phyloP scores from a whole-genome alignment of 92 coral and sea anemone species.

The Porites divaricata region DNA sequence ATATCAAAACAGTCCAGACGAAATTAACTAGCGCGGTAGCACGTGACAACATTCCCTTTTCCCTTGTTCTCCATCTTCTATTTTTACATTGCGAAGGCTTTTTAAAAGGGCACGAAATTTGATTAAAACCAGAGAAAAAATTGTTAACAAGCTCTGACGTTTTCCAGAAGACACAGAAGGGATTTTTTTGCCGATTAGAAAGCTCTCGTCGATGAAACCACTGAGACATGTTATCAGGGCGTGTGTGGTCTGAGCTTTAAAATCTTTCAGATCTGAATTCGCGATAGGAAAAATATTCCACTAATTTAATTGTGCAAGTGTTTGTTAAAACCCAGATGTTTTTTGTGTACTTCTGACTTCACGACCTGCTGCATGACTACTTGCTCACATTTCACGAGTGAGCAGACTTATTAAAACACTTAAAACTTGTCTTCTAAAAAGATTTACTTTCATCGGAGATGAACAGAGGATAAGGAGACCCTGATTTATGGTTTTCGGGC shows the following conservation, averaged over 20 bases:
- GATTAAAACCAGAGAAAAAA: background rate
- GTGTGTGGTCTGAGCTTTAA: conserved; percentile 43
- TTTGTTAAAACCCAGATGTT: conserved; percentile 22
- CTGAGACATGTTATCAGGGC: conserved; percentile 10
- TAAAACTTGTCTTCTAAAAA: conserved; percentile 1
- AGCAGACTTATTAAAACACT: background rate
- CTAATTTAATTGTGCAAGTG: conserved; percentile 34
- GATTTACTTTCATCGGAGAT: conserved; percentile 47
- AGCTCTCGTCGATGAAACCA: conserved; percentile 25
- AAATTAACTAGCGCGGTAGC: background rate
- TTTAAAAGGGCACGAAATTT: background rate
- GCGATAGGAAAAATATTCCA: conserved; percentile 43
- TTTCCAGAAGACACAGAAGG: background rate
- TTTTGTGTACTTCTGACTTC: background rate
- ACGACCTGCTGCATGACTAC: background rate
- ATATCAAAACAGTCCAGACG: conserved; percentile 21
- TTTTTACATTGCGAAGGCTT: background rate
- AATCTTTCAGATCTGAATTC: conserved; percentile 34
- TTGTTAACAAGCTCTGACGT: background rate
- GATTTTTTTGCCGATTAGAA: background rate
- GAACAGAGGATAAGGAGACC: conserved; percentile 18
- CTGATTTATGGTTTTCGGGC: conserved; percentile 29
- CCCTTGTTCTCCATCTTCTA: background rate
- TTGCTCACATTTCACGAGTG: background rate
- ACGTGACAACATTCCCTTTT: background rate